Conservation (phyloP, 1,140 invertebrate species). For the Drosophila suzukii region DNA sequence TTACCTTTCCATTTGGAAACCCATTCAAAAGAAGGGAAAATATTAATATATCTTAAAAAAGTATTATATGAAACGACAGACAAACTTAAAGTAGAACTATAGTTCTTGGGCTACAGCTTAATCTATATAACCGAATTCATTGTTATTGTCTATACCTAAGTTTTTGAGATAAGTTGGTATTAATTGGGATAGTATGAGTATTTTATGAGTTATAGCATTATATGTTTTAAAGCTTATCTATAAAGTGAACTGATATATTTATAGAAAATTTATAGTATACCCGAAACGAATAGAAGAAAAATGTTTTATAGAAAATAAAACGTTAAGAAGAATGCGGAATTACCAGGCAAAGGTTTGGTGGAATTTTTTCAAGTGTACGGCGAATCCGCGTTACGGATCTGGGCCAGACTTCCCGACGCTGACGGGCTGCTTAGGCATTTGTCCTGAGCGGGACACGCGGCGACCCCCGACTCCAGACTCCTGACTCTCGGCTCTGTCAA, state of each 20-base stretch:
- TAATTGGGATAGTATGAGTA: too few relatives aligned
- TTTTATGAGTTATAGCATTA: background rate
- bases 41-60: too few relatives aligned
- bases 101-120: too few relatives aligned
- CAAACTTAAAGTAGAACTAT: too few relatives aligned
- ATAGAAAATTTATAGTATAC: too few relatives aligned
- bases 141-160: too few relatives aligned
- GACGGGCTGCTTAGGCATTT: constrained; percentile 81
- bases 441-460: constrained; percentile 65
- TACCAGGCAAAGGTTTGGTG: background rate
- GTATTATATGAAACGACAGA: too few relatives aligned
- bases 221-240: background rate
- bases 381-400: constrained; percentile 38
- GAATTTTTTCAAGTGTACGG: constrained; percentile 5
- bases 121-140: too few relatives aligned
- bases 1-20: too few relatives aligned
- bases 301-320: background rate
- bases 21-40: too few relatives aligned
- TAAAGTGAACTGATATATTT: background rate
- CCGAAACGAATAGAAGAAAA: too few relatives aligned
- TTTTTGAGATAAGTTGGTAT: too few relatives aligned
- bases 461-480: background rate
- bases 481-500: constrained; percentile 19
- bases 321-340: background rate
- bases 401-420: constrained; percentile 72